These are phyloP conservation scores for Epizoanthus stellaris DNA, from an alignment of 92 coral and sea anemone genomes.

Conservation along the genomic window DNA sequence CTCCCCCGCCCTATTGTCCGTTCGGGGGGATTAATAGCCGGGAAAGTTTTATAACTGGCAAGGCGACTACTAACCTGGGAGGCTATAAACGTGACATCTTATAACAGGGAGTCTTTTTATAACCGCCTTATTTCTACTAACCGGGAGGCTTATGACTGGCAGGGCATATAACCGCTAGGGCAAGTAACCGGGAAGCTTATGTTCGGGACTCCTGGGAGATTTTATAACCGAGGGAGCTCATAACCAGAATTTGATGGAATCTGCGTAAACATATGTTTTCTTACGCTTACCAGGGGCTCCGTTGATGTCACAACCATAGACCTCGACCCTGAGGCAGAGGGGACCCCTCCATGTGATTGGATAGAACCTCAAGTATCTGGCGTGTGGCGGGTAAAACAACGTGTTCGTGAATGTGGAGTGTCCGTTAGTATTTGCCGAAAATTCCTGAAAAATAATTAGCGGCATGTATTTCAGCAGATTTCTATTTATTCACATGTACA, in stretches of 20 bases:
- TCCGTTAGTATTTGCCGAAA: constrained; percentile 21
- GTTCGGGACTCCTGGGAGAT: too few species aligned
- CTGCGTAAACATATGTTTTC: neutral
- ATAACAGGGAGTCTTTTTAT: too few species aligned
- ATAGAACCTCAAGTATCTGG: constrained; percentile 30
- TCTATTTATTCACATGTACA: neutral
- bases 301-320: constrained; percentile 25
- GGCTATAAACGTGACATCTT: too few species aligned
- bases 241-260: neutral
- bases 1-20: too few species aligned
- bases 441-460: constrained; percentile 6
- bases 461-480: neutral
- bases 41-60: too few species aligned
- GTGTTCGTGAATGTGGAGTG: constrained; percentile 33
- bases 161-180: too few species aligned
- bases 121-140: too few species aligned
- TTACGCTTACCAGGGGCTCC: constrained; percentile 12
- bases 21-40: too few species aligned
- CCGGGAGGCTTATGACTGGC: too few species aligned
- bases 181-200: too few species aligned
- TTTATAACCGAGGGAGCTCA: neutral
- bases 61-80: too few species aligned
- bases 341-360: constrained; percentile 20
- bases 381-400: constrained; percentile 29
- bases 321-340: constrained; percentile 28